These are phyloP conservation scores for Hyles euphorbiae DNA, from an alignment of 1,140 invertebrate genomes.

Conservation along the genomic window DNA sequence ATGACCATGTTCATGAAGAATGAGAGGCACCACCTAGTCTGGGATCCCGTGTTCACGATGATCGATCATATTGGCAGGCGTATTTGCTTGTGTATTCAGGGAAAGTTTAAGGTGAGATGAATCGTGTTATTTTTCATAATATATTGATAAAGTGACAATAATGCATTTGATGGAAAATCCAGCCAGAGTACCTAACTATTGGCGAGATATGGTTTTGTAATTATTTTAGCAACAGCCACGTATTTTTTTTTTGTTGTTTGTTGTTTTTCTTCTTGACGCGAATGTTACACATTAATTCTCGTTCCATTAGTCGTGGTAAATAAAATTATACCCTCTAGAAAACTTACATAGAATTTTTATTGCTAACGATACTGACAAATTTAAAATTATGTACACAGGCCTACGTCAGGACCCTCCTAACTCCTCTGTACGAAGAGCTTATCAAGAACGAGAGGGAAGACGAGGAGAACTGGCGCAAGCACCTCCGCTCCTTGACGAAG, in stretches of 20 bases:
- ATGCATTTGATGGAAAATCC: too few relatives aligned
- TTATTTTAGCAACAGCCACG: neutral
- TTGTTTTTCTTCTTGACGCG: neutral
- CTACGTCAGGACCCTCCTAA: conserved; percentile 79
- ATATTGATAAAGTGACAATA: too few relatives aligned
- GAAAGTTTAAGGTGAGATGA: conserved; percentile 80
- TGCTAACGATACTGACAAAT: neutral
- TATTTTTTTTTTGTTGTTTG: too few relatives aligned
- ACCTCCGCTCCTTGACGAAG: conserved; percentile 78
- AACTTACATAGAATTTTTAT: too few relatives aligned
- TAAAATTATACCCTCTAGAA: too few relatives aligned
- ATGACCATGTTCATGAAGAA: conserved; percentile 84
- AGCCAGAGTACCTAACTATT: too few relatives aligned
- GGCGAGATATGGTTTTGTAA: too few relatives aligned
- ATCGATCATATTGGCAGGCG: conserved; percentile 85
- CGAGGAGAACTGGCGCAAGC: conserved; percentile 78
- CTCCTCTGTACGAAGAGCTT: conserved; percentile 81
- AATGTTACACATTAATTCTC: too few relatives aligned
- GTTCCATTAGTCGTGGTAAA: too few relatives aligned
- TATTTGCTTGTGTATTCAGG: conserved; percentile 78
- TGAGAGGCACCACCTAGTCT: conserved; percentile 83
- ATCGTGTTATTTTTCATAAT: neutral
- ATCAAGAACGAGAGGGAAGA: conserved; percentile 68
- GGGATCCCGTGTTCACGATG: conserved; percentile 87
- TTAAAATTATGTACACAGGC: conserved; percentile 61